Conservation (phyloP, 2,113 vertebrate species). For the Trematomus loennbergii region DNA sequence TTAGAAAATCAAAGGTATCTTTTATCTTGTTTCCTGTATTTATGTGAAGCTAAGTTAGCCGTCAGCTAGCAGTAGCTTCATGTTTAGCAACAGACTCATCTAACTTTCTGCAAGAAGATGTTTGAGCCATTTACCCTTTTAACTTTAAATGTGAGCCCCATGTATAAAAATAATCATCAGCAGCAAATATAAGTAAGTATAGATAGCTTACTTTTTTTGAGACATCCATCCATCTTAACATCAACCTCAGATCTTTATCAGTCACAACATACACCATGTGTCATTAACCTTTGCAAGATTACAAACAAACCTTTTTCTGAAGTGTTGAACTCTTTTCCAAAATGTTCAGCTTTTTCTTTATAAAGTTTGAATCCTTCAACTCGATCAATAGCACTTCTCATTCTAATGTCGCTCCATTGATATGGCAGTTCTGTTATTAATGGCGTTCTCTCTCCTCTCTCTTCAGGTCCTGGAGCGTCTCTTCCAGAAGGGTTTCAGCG, state of each 20-base stretch:
- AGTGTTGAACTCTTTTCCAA: not conserved
- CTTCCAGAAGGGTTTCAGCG: constrained; percentile 96
- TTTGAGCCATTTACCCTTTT: too few species aligned
- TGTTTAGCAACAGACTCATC: not conserved
- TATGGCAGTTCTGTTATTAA: not conserved
- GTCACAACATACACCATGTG: too few species aligned
- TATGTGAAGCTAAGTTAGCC: not conserved
- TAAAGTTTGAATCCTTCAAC: not conserved
- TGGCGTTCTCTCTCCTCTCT: not conserved
- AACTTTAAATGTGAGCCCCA: too few species aligned
- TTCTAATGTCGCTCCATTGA: not conserved
- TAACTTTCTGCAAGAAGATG: not conserved
- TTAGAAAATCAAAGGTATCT: not conserved
- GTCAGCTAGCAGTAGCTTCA: not conserved
- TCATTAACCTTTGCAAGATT: too few species aligned
- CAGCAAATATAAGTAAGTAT: too few species aligned
- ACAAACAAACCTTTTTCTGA: too few species aligned
- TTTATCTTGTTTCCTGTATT: too few species aligned
- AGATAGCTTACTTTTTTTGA: too few species aligned
- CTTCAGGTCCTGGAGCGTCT: constrained; percentile 95
- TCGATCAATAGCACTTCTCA: not conserved
- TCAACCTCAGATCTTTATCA: too few species aligned
- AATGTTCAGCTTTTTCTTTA: not conserved
- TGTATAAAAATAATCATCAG: too few species aligned
- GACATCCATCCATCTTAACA: too few species aligned